Base-by-base conservation (phyloP, 2,113 vertebrate species). In the Hipposideros armiger region DNA sequence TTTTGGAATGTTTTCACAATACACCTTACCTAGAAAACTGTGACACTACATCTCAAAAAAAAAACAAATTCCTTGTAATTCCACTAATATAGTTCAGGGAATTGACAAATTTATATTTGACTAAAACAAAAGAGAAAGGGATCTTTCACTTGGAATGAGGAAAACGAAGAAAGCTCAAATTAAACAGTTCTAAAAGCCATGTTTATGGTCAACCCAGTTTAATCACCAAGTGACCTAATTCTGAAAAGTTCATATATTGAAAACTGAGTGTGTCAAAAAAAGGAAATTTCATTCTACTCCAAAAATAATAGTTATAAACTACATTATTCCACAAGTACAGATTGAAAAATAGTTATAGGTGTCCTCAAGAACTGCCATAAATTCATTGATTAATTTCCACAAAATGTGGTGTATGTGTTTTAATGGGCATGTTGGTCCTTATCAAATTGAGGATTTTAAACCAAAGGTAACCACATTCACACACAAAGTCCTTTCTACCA, bases 331-430 rank as follows among this genome's bases (percentile, higher is more conserved):
- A 50, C 73, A 77, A 56, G 80, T 80, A 64, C 11, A 93, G 56
- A 22, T 15, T 32, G 10, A 70, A 80, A 87, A 92, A 73, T 69
- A 45, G n/a, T n/a, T 52, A 36, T 13, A 40, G n/a, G 16, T 90
- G 70, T 77, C 50, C 72, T 93, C 42, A 93, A 74, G 50, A 94
- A 94, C 40, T 73, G 10, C 47, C 42, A 70, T 74, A 94, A 80
- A 70, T 56, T 76, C 13, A 28, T 82, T 4, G 60, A 19, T 74
- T 89, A 11, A 40, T 78, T 81, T 94, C 60, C 26, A 76, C n/a
- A 56, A 86, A 28, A 24, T 58, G 13, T 15, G n/a, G 16, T 45
- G 3, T 28, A 5, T 81, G 22, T 50, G 4, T 73, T 64, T 94
- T 60, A 86, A 72, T 58, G 42, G 45, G 14, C 32, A 42, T 50